These are phyloP conservation scores for Sebastolobus alascanus DNA, from an alignment of 2,797 vertebrate genomes.

Conservation along the genomic window DNA sequence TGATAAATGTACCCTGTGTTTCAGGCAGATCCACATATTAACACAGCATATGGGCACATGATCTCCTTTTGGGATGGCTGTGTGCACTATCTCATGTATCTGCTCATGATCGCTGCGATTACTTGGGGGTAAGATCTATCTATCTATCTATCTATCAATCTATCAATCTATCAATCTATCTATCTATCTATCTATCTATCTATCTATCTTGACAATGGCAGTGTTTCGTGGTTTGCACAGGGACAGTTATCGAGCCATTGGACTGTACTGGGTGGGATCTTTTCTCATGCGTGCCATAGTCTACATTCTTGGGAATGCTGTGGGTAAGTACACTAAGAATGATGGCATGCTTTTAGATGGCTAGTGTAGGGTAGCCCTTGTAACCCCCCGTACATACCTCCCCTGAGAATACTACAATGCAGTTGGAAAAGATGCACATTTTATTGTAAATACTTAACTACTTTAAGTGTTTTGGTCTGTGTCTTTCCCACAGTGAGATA, in stretches of 20 bases:
- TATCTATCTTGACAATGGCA: constrained; percentile 23
- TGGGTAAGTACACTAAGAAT: constrained; percentile 89
- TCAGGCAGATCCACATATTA: constrained; percentile 89
- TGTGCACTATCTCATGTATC: constrained; percentile 95
- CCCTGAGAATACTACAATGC: neutral
- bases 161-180: neutral
- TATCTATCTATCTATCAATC: neutral
- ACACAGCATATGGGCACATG: constrained; percentile 94
- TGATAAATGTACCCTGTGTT: constrained; percentile 45
- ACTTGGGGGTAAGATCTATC: constrained; percentile 92
- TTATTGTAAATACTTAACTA: too few relatives aligned
- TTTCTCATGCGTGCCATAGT: constrained; percentile 92
- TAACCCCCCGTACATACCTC: neutral
- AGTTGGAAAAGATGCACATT: neutral
- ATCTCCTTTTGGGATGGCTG: constrained; percentile 97
- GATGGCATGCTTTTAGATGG: constrained; percentile 63
- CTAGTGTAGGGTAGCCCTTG: neutral
- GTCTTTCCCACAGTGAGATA: constrained; percentile 7
- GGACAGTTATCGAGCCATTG: constrained; percentile 93
- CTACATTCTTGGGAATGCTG: constrained; percentile 94
- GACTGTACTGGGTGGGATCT: constrained; percentile 95
- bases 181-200: constrained; percentile 4
- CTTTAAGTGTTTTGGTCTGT: neutral
- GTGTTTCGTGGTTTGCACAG: constrained; percentile 82
- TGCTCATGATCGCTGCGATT: constrained; percentile 95